Percentiles rank a stretch among this genome's conserved stretches.
Evolutionary conservation across 2,113 vertebrate genomes (phyloP).

Genomic region (Peromyscus polionotus): DNA sequence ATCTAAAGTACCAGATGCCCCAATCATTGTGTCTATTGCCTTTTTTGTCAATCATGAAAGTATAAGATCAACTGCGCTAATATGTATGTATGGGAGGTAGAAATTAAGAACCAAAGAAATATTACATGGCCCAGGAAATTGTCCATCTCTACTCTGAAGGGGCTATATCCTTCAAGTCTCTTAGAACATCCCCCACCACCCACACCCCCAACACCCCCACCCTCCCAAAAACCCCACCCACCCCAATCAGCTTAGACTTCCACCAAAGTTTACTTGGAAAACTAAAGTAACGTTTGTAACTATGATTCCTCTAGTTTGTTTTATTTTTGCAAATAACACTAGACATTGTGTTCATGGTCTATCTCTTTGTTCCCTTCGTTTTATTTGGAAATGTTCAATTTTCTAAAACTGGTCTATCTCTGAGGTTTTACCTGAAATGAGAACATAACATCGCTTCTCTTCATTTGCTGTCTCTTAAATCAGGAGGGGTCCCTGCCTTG

Average conservation of each 20-base stretch:
- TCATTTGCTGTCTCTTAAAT: background rate
- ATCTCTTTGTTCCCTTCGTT: background rate
- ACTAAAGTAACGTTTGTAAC: background rate
- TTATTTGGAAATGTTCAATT: background rate
- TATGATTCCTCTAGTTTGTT: background rate
- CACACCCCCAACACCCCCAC: too few relatives aligned
- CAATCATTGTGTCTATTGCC: background rate
- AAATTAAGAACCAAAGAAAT: background rate
- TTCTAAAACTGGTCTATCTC: background rate
- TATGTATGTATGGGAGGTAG: background rate
- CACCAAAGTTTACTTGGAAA: background rate
- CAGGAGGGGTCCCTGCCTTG: background rate
- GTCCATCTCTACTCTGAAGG: background rate
- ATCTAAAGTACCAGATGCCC: conserved; percentile 18
- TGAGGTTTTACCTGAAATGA: conserved; percentile 18
- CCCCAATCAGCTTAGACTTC: background rate
- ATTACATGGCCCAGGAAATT: background rate
- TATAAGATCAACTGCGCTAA: background rate
- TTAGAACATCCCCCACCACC: background rate
- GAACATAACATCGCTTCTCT: background rate
- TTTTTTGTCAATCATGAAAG: background rate
- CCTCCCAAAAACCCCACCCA: background rate
- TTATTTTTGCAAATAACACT: background rate
- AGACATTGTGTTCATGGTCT: background rate
- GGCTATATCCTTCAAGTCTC: background rate